Base-by-base conservation (phyloP, 1,140 invertebrate genomes). In the Neodiprion lecontei region DNA sequence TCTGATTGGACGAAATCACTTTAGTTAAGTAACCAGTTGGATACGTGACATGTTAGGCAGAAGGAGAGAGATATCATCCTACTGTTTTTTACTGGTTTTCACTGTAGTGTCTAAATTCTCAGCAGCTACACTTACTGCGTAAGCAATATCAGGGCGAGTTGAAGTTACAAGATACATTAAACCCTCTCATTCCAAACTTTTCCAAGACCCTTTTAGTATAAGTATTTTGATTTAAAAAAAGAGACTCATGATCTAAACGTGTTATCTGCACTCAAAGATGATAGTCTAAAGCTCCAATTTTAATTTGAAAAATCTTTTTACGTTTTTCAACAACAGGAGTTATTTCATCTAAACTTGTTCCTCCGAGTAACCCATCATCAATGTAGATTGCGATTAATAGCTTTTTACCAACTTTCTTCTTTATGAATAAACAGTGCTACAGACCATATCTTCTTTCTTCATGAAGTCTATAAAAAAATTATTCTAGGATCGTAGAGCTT, bases 401-500 rank as follows among this genome's bases (percentile, higher is more conserved):
- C 8, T 28, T 12, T 7, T 72, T 72, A 9, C 9, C 61, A 12
- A 73, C 69, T n/a, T 69, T 70, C 23, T 50, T 74, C 7, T 69
- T 17, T 67, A 74, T 70, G 21, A 75, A 81, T n/a, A 83, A 9
- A 79, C 82, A 23, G 17, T 21, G 53, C 72, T 77, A 7, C 48
- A 28, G 74, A 76, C 67, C n/a, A 87, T 81, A 0, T 76, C 75
- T 12, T 73, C 9, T 28, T 81, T 74, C 14, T 73, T 69, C 28
- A 83, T 74, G 72, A 80, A 80, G n/a, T 77, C 9, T 14, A 69
- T 48, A 9, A 86, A 79, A 23, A 71, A 23, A 23, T 81, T 75
- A 72, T 85, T 83, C 87, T 85, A 88, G 9, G 73, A 80, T 23
- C 81, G 67, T 53, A 82, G 82, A 40, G 84, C 75, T 73, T 88